Base-by-base conservation (phyloP, 2,888 invertebrate species). In the Agrypnus murinus region DNA sequence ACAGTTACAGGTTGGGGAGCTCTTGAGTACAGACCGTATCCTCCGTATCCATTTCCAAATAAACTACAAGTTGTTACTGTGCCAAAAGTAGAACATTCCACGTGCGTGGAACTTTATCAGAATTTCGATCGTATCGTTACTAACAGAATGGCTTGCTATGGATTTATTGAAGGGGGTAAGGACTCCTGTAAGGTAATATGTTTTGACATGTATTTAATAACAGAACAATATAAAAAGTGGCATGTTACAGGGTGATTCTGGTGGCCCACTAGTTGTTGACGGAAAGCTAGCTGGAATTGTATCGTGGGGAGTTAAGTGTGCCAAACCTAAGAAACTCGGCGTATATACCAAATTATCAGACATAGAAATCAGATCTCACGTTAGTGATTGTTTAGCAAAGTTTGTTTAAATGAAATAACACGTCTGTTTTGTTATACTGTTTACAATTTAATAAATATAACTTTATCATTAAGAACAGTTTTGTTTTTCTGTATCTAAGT, bases 131-230 rank as follows among this genome's bases (percentile, higher is more conserved):
- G 38, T 9, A n/a, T 10, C 8, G 55, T 55, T n/a, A 45, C 45
- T 6, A 8, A 15, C 12, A 14, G 45, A 9, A 58, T 65, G 58
- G 10, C 17, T 4, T 58, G 57, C 36, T 64, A 40, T 55, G 64
- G 55, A 38, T 40, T 31, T 10, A 9, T 3, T 1, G 43, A 46
- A n/a, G 63, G 63, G 5, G 62, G 63, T 0, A 66, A 66, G 12
- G 66, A 66, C 40, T 46, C 59, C 14, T 58, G 66, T 7, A 46
- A 66, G 48, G 59, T 66, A 25, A n/a, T n/a, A n/a, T n/a, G n/a
- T n/a, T n/a, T n/a, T n/a, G n/a, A n/a, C n/a, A n/a, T n/a, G n/a
- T n/a, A n/a, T n/a, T n/a, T n/a, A n/a, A n/a, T n/a, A n/a, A n/a
- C n/a, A n/a, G n/a, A n/a, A n/a, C n/a, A n/a, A n/a, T n/a, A n/a